Evolutionary conservation across 1,140 invertebrate species (phyloP).

Genomic region (Protaetia brevitarsis): DNA sequence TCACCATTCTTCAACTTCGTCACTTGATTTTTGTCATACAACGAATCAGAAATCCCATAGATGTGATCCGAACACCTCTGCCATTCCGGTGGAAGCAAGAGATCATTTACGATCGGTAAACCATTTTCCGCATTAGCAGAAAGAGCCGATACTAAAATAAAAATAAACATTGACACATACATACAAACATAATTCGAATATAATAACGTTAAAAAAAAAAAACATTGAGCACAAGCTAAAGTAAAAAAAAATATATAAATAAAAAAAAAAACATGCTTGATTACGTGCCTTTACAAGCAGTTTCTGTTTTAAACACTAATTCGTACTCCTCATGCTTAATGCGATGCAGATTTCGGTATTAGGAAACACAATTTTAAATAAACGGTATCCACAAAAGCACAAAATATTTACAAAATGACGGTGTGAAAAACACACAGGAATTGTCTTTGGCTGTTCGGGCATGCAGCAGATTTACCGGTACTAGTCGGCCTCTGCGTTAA

Average conservation of each 20-base stretch:
- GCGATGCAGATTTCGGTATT: too few species aligned
- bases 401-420: too few species aligned
- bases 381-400: too few species aligned
- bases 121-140: neutral
- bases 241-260: too few species aligned
- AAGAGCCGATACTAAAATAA: neutral
- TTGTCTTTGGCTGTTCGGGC: too few species aligned
- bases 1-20: slow-evolving; percentile 75
- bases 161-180: neutral
- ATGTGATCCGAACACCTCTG: slow-evolving; percentile 61
- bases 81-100: slow-evolving; percentile 57
- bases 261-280: too few species aligned
- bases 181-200: neutral
- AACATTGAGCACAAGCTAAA: neutral
- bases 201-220: neutral
- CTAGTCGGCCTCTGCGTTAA: slow-evolving; percentile 36
- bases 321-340: too few species aligned
- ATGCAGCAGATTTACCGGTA: slow-evolving; percentile 22
- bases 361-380: too few species aligned
- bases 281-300: too few species aligned
- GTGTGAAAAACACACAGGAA: too few species aligned
- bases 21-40: slow-evolving; percentile 78
- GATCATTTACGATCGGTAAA: slow-evolving; percentile 26
- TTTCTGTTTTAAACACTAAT: too few species aligned
- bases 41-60: slow-evolving; percentile 68